Evolutionary conservation across 2,888 invertebrate species (phyloP).

Genomic region (Oscheius sp.): DNA sequence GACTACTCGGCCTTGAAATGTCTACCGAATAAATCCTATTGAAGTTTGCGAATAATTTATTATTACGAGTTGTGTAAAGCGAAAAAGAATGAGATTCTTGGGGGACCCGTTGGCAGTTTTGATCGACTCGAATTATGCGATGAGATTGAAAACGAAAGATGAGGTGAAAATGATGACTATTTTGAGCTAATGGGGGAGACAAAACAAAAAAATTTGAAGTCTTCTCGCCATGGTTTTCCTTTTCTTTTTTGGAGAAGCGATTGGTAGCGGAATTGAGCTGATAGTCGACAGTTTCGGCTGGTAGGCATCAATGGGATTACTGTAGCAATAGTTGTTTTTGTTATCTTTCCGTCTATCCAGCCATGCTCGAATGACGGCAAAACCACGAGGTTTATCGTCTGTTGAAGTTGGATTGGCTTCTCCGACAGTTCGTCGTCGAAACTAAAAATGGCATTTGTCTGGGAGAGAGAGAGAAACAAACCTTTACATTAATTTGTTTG

Average conservation of each 20-base stretch:
- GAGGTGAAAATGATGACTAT: neutral
- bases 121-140: neutral
- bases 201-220: neutral
- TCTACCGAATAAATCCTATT: too few relatives aligned
- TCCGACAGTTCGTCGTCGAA: neutral
- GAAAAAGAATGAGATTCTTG: neutral
- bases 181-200: neutral
- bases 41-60: too few relatives aligned
- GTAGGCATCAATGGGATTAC: neutral
- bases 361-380: neutral
- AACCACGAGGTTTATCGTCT: neutral
- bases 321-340: conserved; percentile 3
- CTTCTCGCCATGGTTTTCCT: neutral
- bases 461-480: neutral
- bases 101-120: neutral
- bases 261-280: neutral
- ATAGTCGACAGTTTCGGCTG: neutral
- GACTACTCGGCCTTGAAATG: too few relatives aligned
- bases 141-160: neutral
- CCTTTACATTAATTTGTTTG: neutral
- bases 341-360: neutral
- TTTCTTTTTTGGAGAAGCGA: neutral
- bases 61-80: neutral
- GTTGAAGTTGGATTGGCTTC: neutral
- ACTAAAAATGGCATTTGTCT: neutral